phyloP scores from a whole-genome alignment of 1,140 invertebrate species.

The Leptonema lineaticorne region DNA sequence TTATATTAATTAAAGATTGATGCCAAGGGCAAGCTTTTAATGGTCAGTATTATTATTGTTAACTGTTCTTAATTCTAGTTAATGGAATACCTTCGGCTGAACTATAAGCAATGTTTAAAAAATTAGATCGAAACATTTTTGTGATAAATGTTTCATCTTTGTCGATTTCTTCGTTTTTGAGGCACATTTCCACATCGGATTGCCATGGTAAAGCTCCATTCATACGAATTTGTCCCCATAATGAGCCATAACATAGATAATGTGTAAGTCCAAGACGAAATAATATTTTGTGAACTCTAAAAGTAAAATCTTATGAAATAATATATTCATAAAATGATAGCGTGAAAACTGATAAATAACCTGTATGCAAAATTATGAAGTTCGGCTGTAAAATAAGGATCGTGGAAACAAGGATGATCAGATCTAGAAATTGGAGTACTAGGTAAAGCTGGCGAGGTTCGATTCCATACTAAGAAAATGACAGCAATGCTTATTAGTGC shows the following conservation, averaged over 20 bases:
- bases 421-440: too few species aligned
- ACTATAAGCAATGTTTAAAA: constrained; percentile 22
- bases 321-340: neutral
- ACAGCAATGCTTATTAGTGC: too few species aligned
- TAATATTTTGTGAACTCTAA: constrained; percentile 46
- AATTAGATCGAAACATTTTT: constrained; percentile 44
- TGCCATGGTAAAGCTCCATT: constrained; percentile 49
- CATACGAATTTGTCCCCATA: constrained; percentile 50
- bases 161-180: constrained; percentile 45
- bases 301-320: constrained; percentile 13
- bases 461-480: too few species aligned
- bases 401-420: neutral
- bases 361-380: neutral
- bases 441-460: too few species aligned
- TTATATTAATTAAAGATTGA: too few species aligned
- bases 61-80: too few species aligned
- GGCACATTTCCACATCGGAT: constrained; percentile 47
- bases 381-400: neutral
- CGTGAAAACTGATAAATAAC: too few species aligned
- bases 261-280: constrained; percentile 47
- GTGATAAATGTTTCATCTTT: constrained; percentile 47
- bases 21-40: too few species aligned
- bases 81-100: constrained; percentile 26
- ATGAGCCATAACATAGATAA: constrained; percentile 49
- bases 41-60: neutral